These are phyloP conservation scores for Plagiodera versicolora DNA, from an alignment of 2,888 invertebrate genomes.

Conservation along the genomic window DNA sequence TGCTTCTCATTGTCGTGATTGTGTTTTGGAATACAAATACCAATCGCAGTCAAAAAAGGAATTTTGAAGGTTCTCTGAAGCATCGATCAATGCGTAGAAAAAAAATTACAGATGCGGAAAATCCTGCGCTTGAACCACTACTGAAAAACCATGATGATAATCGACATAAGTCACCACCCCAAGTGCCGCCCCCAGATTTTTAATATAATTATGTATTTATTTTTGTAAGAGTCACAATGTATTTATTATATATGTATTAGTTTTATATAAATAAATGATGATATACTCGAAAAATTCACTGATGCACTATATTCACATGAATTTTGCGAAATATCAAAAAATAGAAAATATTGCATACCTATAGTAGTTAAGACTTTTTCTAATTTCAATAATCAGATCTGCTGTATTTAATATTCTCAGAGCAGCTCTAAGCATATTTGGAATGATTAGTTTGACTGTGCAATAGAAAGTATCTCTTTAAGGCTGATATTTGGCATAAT, in stretches of 20 bases:
- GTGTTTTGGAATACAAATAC: constrained; percentile 32
- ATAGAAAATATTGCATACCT: too few relatives aligned
- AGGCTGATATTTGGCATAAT: too few relatives aligned
- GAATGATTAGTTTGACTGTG: too few relatives aligned
- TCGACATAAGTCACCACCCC: constrained; percentile 27
- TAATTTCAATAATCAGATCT: too few relatives aligned
- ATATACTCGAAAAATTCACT: background rate
- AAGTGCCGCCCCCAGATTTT: constrained; percentile 40
- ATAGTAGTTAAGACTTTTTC: too few relatives aligned
- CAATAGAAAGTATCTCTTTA: too few relatives aligned
- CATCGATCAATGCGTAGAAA: constrained; percentile 27
- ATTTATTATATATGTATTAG: constrained; percentile 5
- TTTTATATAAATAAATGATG: constrained; percentile 18
- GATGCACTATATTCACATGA: too few relatives aligned
- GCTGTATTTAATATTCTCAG: too few relatives aligned
- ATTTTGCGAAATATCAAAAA: too few relatives aligned
- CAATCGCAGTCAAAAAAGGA: constrained; percentile 5
- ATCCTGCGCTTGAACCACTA: constrained; percentile 26
- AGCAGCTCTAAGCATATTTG: too few relatives aligned
- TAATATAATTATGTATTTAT: constrained; percentile 24
- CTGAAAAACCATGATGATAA: constrained; percentile 15
- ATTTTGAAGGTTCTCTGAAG: constrained; percentile 31
- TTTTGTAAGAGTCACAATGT: constrained; percentile 25
- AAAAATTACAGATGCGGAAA: constrained; percentile 30
- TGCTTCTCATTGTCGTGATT: constrained; percentile 32